A percentile compares a stretch with the other conserved stretches of the same genome.
Conservation (phyloP, 2,113 vertebrate species). For the Labrus mixtus region DNA sequence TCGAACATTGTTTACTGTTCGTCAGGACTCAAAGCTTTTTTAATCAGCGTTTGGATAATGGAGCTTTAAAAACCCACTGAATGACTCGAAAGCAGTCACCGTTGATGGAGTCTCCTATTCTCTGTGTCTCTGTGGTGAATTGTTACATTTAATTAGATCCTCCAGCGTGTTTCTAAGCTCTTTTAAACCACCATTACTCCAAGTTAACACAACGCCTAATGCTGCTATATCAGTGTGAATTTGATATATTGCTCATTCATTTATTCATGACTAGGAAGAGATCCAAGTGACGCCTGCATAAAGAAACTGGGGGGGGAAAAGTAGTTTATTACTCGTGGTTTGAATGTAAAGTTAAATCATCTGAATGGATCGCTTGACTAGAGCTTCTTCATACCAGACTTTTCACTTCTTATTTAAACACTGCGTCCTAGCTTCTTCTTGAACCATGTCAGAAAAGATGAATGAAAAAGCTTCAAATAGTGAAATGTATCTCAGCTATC, state of each 20-base stretch:
- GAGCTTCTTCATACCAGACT: too few species aligned
- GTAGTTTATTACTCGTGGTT: neutral
- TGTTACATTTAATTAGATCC: conserved; percentile 21
- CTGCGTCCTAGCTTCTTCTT: too few species aligned
- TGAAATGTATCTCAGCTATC: too few species aligned
- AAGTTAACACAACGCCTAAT: conserved; percentile 10
- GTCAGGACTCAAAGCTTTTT: neutral
- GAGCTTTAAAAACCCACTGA: neutral
- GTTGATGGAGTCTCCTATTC: conserved; percentile 30
- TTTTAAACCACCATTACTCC: conserved; percentile 16
- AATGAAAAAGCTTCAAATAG: too few species aligned
- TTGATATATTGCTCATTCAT: neutral
- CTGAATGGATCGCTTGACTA: neutral
- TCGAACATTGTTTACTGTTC: neutral
- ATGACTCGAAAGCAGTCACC: neutral
- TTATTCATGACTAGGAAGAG: conserved; percentile 1
- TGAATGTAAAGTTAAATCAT: conserved; percentile 1
- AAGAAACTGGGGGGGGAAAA: neutral
- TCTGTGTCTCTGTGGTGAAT: conserved; percentile 19
- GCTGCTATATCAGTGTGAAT: neutral
- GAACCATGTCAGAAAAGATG: neutral
- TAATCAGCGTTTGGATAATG: conserved; percentile 13
- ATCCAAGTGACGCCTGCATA: neutral
- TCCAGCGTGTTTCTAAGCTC: neutral
- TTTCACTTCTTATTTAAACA: neutral